Base-by-base conservation (phyloP, 1,140 invertebrate species). In the Paracyclopina nana region DNA sequence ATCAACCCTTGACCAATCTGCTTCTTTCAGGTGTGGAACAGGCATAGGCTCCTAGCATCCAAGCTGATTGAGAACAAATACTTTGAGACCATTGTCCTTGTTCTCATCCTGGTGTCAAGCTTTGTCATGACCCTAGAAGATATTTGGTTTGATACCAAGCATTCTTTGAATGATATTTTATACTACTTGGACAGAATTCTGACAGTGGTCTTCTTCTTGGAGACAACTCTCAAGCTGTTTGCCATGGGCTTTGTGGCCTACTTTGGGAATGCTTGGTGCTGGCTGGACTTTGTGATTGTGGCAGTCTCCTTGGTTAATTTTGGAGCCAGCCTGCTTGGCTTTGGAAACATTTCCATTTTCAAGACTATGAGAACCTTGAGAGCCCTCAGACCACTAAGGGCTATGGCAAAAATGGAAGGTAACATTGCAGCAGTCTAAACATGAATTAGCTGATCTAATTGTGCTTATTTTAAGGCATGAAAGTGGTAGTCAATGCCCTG, bases 221-320 rank as follows among this genome's bases (percentile, higher is more conserved):
- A 97, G 72, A 96, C 96, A 90, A 79, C 96, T 66, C 83, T 96
- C 63, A 97, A 97, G 68, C 95, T 86, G 85, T 71, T 94, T 58
- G 91, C 91, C 49, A 78, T 95, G 60, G 91, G 92, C 56, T 94
- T 90, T 63, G 79, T 80, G 62, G 86, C 86, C 63, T 97, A 96
- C 68, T 97, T 97, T 66, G 92, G 86, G 25, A 95, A 96, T 63
- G 88, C 88, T 30, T 96, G 90, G 90, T 96, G 90, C 70, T 95
- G 90, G 90, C 76, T 97, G 55, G 91, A 97, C 72, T 96, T 96
- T 67, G 77, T 95, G 59, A 97, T 96, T 70, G 91, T 96, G 57
- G 86, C 91, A 79, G 83, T 90, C 65, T 91, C 86, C 68, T 77
- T 91, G 71, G 84, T 92, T 73, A 91, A 92, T 77, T 86, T 91